Base-by-base conservation (phyloP, 53 echinoderm and acorn worm species). In the Patiria pectinifera region DNA sequence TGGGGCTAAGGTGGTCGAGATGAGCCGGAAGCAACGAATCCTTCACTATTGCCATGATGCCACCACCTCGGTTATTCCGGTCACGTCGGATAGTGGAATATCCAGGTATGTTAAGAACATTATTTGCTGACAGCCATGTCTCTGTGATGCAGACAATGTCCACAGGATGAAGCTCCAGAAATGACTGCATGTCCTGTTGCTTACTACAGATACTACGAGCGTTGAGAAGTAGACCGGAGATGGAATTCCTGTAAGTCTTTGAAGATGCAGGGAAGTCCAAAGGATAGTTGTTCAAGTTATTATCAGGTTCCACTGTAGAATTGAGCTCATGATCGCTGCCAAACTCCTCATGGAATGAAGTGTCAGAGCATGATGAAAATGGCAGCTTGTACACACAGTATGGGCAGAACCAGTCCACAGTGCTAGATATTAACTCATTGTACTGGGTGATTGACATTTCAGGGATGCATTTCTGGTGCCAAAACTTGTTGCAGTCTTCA, bases 21-120 rank as follows among this genome's bases (percentile, higher is more conserved):
- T 84, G n/a, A 63, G 69, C 19, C 9, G 69, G 84, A 9, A 84
- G 69, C 19, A 84, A 69, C 18, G 66, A 45, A 44, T 84, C 84
- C 69, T 45, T 84, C 13, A 84, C 69, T 26, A 84, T 63, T 63
- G 84, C 84, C 84, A 84, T 84, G 25, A 84, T 69, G 19, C 84
- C 84, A 66, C 84, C 84, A 69, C 84, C 84, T 4, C 69, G 63
- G 66, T 26, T 69, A 45, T 62, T 84, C 13, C 84, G 66, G 69
- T 84, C 84, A 63, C 66, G 84, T 4, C 84, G 84, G 13, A 84
- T 84, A 21, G 70, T 85, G 8, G 70, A 69, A 69, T 85, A 85
- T 18, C 70, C 85, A 66, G 85, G 69, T 6, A 7, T 15, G 3
- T 69, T 18, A 2, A 60, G 25, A 11, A 61, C 24, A 60, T 85